These are phyloP conservation scores for Sipha flava DNA, from an alignment of 1,140 invertebrate species.

Conservation along the genomic window DNA sequence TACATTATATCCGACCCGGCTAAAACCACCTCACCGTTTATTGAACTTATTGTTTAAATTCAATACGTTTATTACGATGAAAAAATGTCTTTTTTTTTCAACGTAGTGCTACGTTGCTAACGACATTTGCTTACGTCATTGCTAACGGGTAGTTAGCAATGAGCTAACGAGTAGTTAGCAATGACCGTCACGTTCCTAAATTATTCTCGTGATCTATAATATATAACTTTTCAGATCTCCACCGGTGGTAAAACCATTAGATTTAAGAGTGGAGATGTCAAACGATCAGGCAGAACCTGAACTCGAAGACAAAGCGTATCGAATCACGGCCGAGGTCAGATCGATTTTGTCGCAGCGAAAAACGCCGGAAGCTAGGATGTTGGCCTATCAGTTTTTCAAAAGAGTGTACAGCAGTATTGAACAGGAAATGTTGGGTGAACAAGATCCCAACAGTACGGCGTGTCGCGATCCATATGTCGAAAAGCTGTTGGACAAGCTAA, in stretches of 20 bases:
- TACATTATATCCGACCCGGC: too few species aligned
- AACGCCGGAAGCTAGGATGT: not conserved
- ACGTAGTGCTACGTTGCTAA: too few species aligned
- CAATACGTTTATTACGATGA: too few species aligned
- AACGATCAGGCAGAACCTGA: not conserved
- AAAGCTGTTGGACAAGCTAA: not conserved
- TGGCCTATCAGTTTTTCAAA: slow-evolving; percentile 9
- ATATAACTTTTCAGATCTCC: not conserved
- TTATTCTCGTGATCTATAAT: too few species aligned
- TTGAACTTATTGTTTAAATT: too few species aligned
- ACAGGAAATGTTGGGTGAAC: slow-evolving; percentile 3
- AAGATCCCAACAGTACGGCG: not conserved
- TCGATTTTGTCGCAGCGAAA: not conserved
- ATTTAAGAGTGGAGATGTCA: not conserved
- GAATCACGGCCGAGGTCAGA: not conserved
- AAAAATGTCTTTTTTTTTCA: too few species aligned
- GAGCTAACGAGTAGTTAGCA: too few species aligned
- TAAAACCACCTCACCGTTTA: too few species aligned
- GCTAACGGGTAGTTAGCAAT: too few species aligned
- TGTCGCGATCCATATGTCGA: slow-evolving; percentile 2
- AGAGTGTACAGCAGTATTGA: not conserved
- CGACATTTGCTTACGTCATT: too few species aligned
- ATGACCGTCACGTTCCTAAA: too few species aligned
- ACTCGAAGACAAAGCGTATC: not conserved
- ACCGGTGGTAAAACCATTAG: not conserved